Evolutionary conservation across 64 coral and sea anemone genomes (phyloP).

Genomic region (Stichodactyla helianthus): DNA sequence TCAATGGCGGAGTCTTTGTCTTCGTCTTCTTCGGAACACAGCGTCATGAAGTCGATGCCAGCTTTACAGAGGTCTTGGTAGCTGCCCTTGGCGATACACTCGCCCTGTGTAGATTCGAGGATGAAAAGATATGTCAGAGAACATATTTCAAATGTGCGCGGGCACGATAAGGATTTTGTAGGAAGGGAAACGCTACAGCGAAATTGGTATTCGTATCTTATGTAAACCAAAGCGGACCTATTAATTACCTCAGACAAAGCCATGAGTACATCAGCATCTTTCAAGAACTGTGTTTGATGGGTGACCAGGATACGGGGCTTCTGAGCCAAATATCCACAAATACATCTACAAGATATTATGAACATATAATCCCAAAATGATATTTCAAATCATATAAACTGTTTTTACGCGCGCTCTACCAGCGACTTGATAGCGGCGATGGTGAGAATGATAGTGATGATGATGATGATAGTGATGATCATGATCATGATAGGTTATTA

Average conservation of each 20-base stretch:
- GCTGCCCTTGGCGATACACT: constrained; percentile 56
- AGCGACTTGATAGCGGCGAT: too few species aligned
- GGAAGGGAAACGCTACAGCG: too few species aligned
- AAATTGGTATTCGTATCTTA: too few species aligned
- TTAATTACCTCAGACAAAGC: constrained; percentile 48
- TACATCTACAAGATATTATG: constrained; percentile 38
- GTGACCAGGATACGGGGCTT: constrained; percentile 78
- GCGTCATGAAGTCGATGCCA: constrained; percentile 64
- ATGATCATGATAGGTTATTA: too few species aligned
- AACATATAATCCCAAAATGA: neutral
- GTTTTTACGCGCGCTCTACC: too few species aligned
- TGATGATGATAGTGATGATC: too few species aligned
- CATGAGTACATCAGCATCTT: constrained; percentile 71
- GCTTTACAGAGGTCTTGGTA: constrained; percentile 71
- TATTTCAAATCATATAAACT: too few species aligned
- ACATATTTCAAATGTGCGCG: too few species aligned
- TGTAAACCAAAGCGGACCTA: too few species aligned
- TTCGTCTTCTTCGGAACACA: constrained; percentile 43
- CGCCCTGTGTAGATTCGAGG: constrained; percentile 24
- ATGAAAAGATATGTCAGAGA: neutral
- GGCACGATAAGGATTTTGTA: too few species aligned
- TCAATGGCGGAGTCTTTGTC: constrained; percentile 61
- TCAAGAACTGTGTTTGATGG: constrained; percentile 76
- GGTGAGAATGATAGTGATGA: neutral
- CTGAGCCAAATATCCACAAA: constrained; percentile 44